A percentile compares a stretch with the other conserved stretches of the same genome.
Evolutionary conservation across 2,113 vertebrate species (phyloP).

Genomic region (Otis tarda): DNA sequence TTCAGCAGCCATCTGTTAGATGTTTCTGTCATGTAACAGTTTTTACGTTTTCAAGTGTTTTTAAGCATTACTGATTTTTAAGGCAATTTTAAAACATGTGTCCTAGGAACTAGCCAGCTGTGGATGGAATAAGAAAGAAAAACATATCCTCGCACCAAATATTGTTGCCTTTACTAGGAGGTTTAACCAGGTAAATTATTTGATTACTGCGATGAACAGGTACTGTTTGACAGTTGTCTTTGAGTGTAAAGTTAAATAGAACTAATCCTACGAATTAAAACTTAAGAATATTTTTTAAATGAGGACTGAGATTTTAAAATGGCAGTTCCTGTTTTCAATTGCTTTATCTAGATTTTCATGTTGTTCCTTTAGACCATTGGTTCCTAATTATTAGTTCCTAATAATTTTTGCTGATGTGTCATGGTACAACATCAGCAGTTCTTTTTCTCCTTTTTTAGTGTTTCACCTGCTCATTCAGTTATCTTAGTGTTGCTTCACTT

Average conservation of each 20-base stretch:
- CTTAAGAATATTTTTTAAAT: background rate
- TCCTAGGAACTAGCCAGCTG: constrained; percentile 91
- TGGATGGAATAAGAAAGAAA: constrained; percentile 95
- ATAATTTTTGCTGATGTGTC: background rate
- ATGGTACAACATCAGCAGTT: background rate
- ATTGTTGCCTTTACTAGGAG: constrained; percentile 94
- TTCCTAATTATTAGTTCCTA: background rate
- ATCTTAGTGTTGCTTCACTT: background rate
- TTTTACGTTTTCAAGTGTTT: background rate
- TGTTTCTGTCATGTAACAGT: background rate
- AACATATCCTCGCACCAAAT: constrained; percentile 90
- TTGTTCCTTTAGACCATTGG: background rate
- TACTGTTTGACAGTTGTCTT: background rate
- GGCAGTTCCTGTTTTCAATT: background rate
- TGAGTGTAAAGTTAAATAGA: background rate
- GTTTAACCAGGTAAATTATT: constrained; percentile 88
- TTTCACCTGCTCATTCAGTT: background rate
- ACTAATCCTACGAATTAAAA: background rate
- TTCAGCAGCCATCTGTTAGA: background rate
- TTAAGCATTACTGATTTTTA: background rate
- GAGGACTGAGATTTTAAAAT: background rate
- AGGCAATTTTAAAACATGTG: constrained; percentile 43
- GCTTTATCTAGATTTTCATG: background rate
- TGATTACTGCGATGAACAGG: background rate
- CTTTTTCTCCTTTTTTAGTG: background rate